These are phyloP conservation scores for Physeter macrocephalus DNA, from an alignment of 2,113 vertebrate species.

Conservation along the genomic window DNA sequence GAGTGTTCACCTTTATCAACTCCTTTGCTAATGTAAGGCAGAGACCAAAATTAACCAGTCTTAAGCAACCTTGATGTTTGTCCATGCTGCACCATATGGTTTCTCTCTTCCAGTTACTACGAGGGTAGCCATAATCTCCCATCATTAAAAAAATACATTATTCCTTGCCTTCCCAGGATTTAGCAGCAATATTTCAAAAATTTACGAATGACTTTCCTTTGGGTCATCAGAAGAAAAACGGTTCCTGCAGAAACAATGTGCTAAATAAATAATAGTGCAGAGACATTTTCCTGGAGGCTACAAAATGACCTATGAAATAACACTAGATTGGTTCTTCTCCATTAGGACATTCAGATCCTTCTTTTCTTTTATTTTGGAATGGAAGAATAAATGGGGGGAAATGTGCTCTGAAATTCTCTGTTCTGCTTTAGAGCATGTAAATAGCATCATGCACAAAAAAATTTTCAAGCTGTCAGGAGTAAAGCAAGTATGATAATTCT, in stretches of 20 bases:
- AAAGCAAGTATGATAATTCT: slow-evolving; percentile 67
- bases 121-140: not conserved
- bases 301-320: slow-evolving; percentile 30
- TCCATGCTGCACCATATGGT: not conserved
- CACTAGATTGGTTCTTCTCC: slow-evolving; percentile 26
- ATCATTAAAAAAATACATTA: not conserved
- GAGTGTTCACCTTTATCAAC: not conserved
- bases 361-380: slow-evolving; percentile 34
- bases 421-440: slow-evolving; percentile 51
- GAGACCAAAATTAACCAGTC: not conserved
- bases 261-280: slow-evolving; percentile 33
- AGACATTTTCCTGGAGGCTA: slow-evolving; percentile 44
- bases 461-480: slow-evolving; percentile 55
- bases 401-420: slow-evolving; percentile 48
- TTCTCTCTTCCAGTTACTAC: not conserved
- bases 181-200: slow-evolving; percentile 42
- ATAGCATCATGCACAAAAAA: slow-evolving; percentile 49
- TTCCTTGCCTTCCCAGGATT: not conserved
- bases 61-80: not conserved
- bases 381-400: slow-evolving; percentile 12
- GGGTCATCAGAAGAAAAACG: slow-evolving; percentile 39
- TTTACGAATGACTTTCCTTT: slow-evolving; percentile 36
- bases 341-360: slow-evolving; percentile 19
- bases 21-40: slow-evolving; percentile 25
- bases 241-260: slow-evolving; percentile 10